Conservation (phyloP, 2,113 vertebrate genomes). For the Neotoma lepida region DNA sequence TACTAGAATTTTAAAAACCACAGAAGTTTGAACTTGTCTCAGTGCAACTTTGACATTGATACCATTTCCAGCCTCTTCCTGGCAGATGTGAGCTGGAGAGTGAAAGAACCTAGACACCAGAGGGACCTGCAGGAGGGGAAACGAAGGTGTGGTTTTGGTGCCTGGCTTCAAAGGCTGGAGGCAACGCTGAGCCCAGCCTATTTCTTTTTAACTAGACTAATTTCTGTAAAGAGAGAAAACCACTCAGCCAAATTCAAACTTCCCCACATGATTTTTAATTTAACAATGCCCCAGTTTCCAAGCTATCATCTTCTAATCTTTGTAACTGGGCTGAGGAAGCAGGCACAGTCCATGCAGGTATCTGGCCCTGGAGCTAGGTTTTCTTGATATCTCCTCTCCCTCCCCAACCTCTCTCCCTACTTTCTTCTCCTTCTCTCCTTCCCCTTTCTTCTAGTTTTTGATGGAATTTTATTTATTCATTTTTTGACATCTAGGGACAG, state of each 20-base stretch:
- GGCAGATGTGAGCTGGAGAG: slow-evolving; percentile 71
- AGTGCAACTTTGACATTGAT: slow-evolving; percentile 72
- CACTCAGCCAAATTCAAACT: slow-evolving; percentile 66
- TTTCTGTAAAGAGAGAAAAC: slow-evolving; percentile 79
- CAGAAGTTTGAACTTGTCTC: slow-evolving; percentile 44
- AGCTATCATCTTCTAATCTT: slow-evolving; percentile 38
- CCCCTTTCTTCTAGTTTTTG: neutral
- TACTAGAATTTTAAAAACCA: slow-evolving; percentile 48
- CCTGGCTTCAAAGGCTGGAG: slow-evolving; percentile 18
- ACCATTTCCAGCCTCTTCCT: slow-evolving; percentile 78
- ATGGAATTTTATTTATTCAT: neutral
- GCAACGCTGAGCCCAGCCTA: slow-evolving; percentile 44
- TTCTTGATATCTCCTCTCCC: neutral
- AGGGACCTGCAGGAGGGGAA: slow-evolving; percentile 66
- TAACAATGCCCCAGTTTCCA: slow-evolving; percentile 71
- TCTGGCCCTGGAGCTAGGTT: neutral
- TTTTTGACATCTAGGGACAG: neutral
- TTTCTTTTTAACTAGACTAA: slow-evolving; percentile 72
- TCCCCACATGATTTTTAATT: slow-evolving; percentile 66
- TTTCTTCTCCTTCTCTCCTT: no score
- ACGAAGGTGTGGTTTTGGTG: slow-evolving; percentile 69
- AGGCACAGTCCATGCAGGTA: neutral
- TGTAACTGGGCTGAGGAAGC: slow-evolving; percentile 18
- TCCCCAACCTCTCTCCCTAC: no score
- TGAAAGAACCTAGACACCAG: slow-evolving; percentile 68